phyloP scores from a whole-genome alignment of 1,140 invertebrate genomes.

The Cardiocondyla obscurior region DNA sequence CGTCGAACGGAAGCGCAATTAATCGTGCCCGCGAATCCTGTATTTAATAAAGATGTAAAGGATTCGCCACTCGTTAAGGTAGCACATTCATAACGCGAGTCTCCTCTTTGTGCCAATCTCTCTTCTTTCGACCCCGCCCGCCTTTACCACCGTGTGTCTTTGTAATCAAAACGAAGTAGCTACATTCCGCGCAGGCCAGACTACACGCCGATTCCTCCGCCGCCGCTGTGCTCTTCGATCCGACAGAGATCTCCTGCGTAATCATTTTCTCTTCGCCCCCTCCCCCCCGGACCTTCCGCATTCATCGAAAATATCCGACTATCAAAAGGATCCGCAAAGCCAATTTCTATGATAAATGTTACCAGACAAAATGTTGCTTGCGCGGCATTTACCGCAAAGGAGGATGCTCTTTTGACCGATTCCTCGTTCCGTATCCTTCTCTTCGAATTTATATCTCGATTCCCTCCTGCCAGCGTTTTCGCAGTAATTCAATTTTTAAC shows the following conservation, averaged over 20 bases:
- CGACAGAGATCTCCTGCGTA: constrained; percentile 15
- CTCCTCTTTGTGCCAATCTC: constrained; percentile 24
- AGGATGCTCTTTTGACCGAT: not conserved
- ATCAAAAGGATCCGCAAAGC: constrained; percentile 34
- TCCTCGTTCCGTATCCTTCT: not conserved
- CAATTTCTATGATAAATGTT: constrained; percentile 54
- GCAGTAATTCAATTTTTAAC: constrained; percentile 10
- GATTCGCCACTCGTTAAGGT: not conserved
- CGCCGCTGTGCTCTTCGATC: not conserved
- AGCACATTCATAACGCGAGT: not conserved
- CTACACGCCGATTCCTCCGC: not conserved
- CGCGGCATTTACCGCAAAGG: constrained; percentile 26
- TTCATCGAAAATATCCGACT: constrained; percentile 36
- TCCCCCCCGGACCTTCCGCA: not conserved
- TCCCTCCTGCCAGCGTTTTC: not conserved
- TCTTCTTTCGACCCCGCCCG: not conserved
- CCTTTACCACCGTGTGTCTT: constrained; percentile 3
- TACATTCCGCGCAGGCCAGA: constrained; percentile 8
- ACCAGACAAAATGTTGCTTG: constrained; percentile 32
- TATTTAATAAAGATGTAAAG: constrained; percentile 11
- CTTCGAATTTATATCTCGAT: constrained; percentile 22
- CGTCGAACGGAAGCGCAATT: not conserved
- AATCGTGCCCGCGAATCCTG: not conserved
- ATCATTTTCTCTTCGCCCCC: constrained; percentile 16
- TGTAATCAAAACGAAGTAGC: constrained; percentile 49